These are phyloP conservation scores for Cyaniris semiargus DNA, from an alignment of 2,888 invertebrate species.

Conservation along the genomic window DNA sequence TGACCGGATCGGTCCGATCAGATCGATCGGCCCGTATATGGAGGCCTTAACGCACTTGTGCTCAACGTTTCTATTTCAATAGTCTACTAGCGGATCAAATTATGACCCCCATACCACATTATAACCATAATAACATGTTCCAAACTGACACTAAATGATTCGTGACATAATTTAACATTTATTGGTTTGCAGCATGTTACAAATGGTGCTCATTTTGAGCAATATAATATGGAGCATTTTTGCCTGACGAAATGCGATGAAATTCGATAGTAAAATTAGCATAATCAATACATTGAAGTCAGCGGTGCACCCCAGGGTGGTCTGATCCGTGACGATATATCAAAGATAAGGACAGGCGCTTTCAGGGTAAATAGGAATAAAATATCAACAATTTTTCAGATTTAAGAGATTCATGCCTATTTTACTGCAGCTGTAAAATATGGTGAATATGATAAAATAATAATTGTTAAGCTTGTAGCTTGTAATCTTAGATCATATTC, in stretches of 20 bases:
- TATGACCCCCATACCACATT: background rate
- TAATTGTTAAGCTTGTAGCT: too few species aligned
- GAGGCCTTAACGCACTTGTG: background rate
- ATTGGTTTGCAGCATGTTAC: conserved; percentile 20
- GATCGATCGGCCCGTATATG: background rate
- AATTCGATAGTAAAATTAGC: conserved; percentile 34
- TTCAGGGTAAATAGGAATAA: background rate
- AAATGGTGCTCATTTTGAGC: background rate
- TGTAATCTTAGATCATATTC: too few species aligned
- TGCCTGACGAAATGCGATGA: conserved; percentile 5
- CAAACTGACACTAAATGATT: conserved; percentile 16
- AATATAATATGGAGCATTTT: background rate
- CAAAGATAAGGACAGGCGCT: conserved; percentile 7
- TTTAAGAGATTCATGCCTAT: too few species aligned
- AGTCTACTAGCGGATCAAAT: background rate
- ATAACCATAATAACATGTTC: conserved; percentile 2
- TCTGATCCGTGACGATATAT: conserved; percentile 40
- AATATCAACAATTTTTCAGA: too few species aligned
- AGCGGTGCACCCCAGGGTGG: conserved; percentile 59
- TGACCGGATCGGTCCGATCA: background rate
- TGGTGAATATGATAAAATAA: too few species aligned
- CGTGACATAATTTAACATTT: conserved; percentile 25
- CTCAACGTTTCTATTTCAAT: background rate
- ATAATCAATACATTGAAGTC: conserved; percentile 70
- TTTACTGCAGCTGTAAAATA: too few species aligned